Percentiles rank a stretch among this genome's conserved stretches.
Conservation (phyloP, 2,797 vertebrate species). For the Tympanoctomys barrerae region DNA sequence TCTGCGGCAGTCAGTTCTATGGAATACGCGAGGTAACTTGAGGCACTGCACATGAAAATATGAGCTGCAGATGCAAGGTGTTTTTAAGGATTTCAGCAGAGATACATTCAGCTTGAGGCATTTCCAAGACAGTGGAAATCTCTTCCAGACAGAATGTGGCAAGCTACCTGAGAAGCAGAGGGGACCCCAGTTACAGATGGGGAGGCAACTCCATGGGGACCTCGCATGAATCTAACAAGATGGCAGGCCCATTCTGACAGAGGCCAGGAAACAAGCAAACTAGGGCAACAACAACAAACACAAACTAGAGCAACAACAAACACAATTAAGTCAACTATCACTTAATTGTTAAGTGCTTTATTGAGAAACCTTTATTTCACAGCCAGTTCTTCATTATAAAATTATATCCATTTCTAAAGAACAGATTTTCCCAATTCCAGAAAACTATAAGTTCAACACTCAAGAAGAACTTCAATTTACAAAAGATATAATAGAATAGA, state of each 20-base stretch:
- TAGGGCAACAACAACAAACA: not conserved
- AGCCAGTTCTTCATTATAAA: not conserved
- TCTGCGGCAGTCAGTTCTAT: not conserved
- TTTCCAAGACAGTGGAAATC: not conserved
- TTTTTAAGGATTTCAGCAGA: not conserved
- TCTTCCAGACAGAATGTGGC: not conserved
- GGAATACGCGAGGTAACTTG: not conserved
- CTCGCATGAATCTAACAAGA: not conserved
- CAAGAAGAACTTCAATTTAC: not conserved
- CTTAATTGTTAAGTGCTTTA: not conserved
- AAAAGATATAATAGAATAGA: not conserved
- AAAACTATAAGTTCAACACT: not conserved
- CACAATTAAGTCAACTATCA: not conserved
- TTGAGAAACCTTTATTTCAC: not conserved
- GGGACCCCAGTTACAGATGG: not conserved
- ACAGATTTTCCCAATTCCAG: not conserved
- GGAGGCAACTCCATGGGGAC: not conserved
- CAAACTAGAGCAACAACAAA: not conserved
- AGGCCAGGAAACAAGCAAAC: not conserved
- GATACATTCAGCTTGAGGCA: not conserved
- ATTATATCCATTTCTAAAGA: not conserved
- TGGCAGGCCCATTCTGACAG: not conserved
- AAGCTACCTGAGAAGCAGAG: not conserved
- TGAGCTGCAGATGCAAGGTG: not conserved
- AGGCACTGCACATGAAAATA: not conserved